Evolutionary conservation across 2,113 vertebrate species (phyloP).

Genomic region (Pollimyrus isidori): DNA sequence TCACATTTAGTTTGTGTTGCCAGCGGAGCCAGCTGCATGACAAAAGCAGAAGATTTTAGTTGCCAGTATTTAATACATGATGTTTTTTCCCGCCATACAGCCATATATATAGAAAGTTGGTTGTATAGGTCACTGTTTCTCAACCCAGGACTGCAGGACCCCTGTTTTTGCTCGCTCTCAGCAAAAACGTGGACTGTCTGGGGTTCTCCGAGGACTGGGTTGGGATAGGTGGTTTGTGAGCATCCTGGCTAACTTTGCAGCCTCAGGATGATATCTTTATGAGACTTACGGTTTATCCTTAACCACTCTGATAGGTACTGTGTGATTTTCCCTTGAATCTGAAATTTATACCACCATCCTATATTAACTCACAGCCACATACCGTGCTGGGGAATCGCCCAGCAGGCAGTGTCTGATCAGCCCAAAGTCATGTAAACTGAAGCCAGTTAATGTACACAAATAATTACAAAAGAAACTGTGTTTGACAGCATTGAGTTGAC

Average conservation of each 20-base stretch:
- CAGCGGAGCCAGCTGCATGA: slow-evolving; percentile 23
- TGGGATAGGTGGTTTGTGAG: slow-evolving; percentile 23
- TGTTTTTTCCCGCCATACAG: background rate
- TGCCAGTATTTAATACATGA: slow-evolving; percentile 36
- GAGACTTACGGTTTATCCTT: background rate
- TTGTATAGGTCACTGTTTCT: background rate
- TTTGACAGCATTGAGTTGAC: slow-evolving; percentile 38
- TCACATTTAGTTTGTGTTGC: slow-evolving; percentile 40
- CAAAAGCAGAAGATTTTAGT: slow-evolving; percentile 35
- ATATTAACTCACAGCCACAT: background rate
- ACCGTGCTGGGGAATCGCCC: background rate
- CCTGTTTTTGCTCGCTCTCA: too few species aligned
- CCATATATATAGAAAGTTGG: slow-evolving; percentile 8
- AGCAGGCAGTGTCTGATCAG: background rate
- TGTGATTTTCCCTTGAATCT: background rate
- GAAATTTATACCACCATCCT: background rate
- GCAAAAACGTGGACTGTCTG: too few species aligned
- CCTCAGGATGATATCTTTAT: slow-evolving; percentile 1
- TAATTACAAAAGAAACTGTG: slow-evolving; percentile 40
- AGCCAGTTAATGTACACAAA: slow-evolving; percentile 36
- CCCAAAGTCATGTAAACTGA: slow-evolving; percentile 25
- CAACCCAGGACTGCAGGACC: too few species aligned
- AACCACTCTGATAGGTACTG: background rate
- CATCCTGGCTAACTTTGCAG: slow-evolving; percentile 13
- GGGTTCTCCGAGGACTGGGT: too few species aligned